phyloP scores from a whole-genome alignment of 2,888 invertebrate genomes.

The Blastobasis lacticolella region DNA sequence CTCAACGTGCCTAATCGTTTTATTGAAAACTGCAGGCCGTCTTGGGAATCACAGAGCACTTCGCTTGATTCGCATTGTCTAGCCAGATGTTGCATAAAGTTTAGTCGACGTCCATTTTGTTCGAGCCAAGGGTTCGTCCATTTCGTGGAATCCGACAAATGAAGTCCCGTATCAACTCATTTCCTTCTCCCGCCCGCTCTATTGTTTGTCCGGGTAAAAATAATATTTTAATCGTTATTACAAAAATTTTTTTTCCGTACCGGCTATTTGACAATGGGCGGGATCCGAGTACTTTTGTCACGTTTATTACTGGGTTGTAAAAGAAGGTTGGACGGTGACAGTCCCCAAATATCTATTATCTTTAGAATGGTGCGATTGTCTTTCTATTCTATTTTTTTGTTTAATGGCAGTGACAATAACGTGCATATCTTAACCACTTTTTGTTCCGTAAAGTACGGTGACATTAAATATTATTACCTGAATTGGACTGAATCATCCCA shows the following conservation, averaged over 20 bases:
- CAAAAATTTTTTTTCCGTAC: constrained; percentile 36
- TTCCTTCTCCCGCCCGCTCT: constrained; percentile 46
- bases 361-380: constrained; percentile 29
- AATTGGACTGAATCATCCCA: too few relatives aligned
- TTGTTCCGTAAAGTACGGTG: too few relatives aligned
- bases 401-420: constrained; percentile 5
- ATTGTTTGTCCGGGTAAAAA: constrained; percentile 59
- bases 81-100: constrained; percentile 39
- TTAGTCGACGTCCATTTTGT: constrained; percentile 25
- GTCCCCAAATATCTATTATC: too few relatives aligned
- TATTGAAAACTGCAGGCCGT: too few relatives aligned
- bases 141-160: constrained; percentile 48
- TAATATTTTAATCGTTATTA: constrained; percentile 63
- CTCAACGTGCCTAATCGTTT: too few relatives aligned
- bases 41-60: too few relatives aligned
- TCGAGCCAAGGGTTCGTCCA: constrained; percentile 47
- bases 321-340: too few relatives aligned
- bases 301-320: constrained; percentile 38
- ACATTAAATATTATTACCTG: too few relatives aligned
- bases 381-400: constrained; percentile 22
- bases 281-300: constrained; percentile 36
- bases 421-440: background rate
- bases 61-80: background rate
- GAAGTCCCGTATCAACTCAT: constrained; percentile 58
- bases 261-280: background rate